These are phyloP conservation scores for Drosophila nigrodunni DNA, from an alignment of 1,140 invertebrate genomes.

Conservation along the genomic window DNA sequence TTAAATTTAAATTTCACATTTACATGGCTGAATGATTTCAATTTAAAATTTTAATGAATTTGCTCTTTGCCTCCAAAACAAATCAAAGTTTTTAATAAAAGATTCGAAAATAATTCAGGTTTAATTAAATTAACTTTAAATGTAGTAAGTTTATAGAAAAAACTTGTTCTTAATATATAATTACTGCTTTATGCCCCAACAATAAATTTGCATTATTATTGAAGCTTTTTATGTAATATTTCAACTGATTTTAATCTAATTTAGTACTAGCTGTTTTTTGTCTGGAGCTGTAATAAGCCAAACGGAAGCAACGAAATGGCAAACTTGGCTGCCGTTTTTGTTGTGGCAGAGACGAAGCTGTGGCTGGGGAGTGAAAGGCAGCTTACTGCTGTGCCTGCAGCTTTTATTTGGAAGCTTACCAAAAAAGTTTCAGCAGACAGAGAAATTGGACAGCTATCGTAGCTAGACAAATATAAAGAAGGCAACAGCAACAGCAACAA, in stretches of 20 bases:
- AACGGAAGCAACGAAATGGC: conserved; percentile 59
- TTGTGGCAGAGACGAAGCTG: conserved; percentile 9
- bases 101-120: too few relatives aligned
- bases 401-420: conserved; percentile 63
- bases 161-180: background rate
- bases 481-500: conserved; percentile 51
- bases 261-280: conserved; percentile 2
- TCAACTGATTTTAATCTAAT: background rate
- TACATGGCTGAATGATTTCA: too few relatives aligned
- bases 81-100: too few relatives aligned
- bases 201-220: background rate
- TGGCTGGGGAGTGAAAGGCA: background rate
- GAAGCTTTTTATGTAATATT: background rate
- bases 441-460: conserved; percentile 65
- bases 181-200: background rate
- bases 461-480: conserved; percentile 70
- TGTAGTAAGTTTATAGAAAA: too few relatives aligned
- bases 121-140: too few relatives aligned
- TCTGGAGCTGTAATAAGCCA: conserved; percentile 9
- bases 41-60: too few relatives aligned
- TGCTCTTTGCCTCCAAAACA: too few relatives aligned
- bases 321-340: conserved; percentile 61
- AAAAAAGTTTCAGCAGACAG: conserved; percentile 59
- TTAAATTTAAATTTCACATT: too few relatives aligned
- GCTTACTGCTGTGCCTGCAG: conserved; percentile 73